phyloP scores from a whole-genome alignment of 92 coral and sea anemone species.

The Epizoanthus stellaris region DNA sequence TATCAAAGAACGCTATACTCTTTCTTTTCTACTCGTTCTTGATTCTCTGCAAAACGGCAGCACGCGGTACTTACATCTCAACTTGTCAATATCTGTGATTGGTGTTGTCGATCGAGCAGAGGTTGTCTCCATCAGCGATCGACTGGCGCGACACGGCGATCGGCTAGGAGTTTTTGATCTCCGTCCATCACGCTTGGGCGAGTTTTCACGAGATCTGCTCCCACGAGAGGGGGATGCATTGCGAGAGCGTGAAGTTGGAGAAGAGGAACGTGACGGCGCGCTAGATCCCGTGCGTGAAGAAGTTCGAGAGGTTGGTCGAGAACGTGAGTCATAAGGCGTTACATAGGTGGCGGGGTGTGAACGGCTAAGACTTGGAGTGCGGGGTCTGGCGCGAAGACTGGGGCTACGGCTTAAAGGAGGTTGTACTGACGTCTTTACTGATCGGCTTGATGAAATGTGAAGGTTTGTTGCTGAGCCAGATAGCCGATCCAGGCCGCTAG shows the following conservation, averaged over 20 bases:
- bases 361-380: conserved; percentile 90
- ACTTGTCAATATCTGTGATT: conserved; percentile 43
- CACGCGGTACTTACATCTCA: conserved; percentile 16
- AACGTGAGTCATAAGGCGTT: conserved; percentile 88
- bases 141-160: conserved; percentile 56
- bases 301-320: conserved; percentile 80
- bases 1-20: background rate
- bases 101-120: conserved; percentile 37
- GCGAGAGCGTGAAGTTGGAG: conserved; percentile 78
- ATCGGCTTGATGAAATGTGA: conserved; percentile 54
- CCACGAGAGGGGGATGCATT: conserved; percentile 72
- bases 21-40: background rate
- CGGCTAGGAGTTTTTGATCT: conserved; percentile 49
- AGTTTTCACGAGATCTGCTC: conserved; percentile 61
- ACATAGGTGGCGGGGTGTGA: conserved; percentile 94
- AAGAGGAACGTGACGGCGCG: conserved; percentile 79
- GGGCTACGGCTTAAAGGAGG: conserved; percentile 77
- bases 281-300: conserved; percentile 78
- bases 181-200: conserved; percentile 53
- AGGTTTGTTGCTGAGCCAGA: conserved; percentile 56
- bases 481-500: conserved; percentile 45
- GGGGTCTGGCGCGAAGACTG: conserved; percentile 79
- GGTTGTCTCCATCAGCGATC: conserved; percentile 48
- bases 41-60: background rate
- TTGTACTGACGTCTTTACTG: conserved; percentile 60